A percentile compares a stretch with the other conserved stretches of the same genome.
Evolutionary conservation across 2,113 vertebrate genomes (phyloP).

Genomic region (Mormoops blainvillei): DNA sequence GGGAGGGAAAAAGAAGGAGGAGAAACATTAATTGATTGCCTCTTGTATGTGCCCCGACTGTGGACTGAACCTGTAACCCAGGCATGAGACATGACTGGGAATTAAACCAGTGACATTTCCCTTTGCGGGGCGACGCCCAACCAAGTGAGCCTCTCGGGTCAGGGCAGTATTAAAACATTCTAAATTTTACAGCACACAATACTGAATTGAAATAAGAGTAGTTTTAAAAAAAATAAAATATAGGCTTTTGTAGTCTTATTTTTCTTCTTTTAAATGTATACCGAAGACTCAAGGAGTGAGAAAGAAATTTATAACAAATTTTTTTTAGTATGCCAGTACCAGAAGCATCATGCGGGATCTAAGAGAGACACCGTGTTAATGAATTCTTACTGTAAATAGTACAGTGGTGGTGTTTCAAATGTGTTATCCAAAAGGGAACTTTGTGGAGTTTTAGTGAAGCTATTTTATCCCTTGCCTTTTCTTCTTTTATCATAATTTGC

Average conservation of each 20-base stretch:
- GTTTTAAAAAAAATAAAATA: not conserved
- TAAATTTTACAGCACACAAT: not conserved
- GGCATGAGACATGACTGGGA: no score
- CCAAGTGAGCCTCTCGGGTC: no score
- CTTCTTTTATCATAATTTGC: not conserved
- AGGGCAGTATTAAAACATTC: not conserved
- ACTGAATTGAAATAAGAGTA: not conserved
- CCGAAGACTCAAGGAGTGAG: not conserved
- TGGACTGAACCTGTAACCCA: no score
- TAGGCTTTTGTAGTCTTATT: not conserved
- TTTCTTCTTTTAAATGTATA: not conserved
- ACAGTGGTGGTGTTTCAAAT: not conserved
- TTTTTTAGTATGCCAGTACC: not conserved
- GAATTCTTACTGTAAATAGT: not conserved
- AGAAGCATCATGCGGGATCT: not conserved
- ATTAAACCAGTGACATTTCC: no score
- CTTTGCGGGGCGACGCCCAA: no score
- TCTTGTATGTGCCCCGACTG: no score
- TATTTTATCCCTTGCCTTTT: not conserved
- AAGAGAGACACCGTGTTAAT: not conserved
- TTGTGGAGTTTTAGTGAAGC: slow-evolving; percentile 4
- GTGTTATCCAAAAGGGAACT: not conserved
- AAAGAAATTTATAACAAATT: not conserved
- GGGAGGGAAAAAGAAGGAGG: not conserved
- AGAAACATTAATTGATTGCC: no score